Evolutionary conservation across 1,140 invertebrate species (phyloP), one percentile per base, ranked within the genome.

Genomic region (Drosophila micromelanica): DNA sequence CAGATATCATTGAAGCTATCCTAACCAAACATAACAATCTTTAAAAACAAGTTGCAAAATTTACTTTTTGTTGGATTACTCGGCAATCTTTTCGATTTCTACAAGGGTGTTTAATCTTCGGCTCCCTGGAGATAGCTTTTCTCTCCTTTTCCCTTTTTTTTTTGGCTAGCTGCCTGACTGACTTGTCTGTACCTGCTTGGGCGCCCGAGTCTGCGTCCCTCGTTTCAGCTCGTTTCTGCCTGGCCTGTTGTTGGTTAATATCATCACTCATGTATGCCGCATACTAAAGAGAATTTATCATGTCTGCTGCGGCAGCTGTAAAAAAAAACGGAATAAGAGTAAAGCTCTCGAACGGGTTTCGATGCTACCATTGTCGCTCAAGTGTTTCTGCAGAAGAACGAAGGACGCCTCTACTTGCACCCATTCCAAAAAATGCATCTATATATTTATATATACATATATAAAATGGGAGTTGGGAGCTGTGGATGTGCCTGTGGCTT

Each of bases 231-330:
- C 46, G 37, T 35, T 9, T 30, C 37, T 30, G 43, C 38, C 62
- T 48, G 51, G 57, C 70, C 71, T 81, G 67, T 87, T 82, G 75
- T 87, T 86, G 82, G 82, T 86, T 86, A 87, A 86, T 87, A 86
- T 86, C 82, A 86, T 86, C 82, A 86, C 82, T 86, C 82, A 86
- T 86, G 82, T 87, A 87, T 87, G 82, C 82, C 82, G 82, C 82
- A 86, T 87, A 86, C 82, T 86, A 87, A 86, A 86, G 82, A 86
- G 82, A 86, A 86, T 86, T 86, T 86, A 86, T 86, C 82, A 86
- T 86, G 78, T 87, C 82, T 87, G 78, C 56, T 80, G 80, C 80
- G 74, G 80, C 76, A 70, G 72, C 69, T 68, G 30, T 40, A 65
- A 51, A 64, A 65, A 59, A 73, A 23, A n/a, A n/a, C n/a, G 8